Evolutionary conservation across 1,140 invertebrate species (phyloP), one percentile per base, ranked within the genome.

Genomic region (Megathymus violae): DNA sequence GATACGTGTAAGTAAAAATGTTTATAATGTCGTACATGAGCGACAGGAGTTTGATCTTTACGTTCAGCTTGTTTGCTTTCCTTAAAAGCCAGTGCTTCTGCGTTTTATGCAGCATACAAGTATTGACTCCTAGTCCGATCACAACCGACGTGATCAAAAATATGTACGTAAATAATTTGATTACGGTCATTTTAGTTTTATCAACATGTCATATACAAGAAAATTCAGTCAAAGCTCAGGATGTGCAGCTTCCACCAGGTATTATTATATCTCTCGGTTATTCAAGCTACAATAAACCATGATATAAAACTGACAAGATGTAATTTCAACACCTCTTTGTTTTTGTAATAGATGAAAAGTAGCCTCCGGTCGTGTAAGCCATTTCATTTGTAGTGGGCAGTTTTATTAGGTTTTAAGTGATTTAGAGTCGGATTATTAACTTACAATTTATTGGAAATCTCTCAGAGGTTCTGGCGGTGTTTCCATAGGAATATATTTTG

Each of bases 201-300:
- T 69, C 63, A n/a, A 64, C 64, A 38, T 69, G 69, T 62, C 64
- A 75, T 22, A 44, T 85, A n/a, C 67, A 78, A 62, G 64, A 77
- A 15, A 80, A 76, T 66, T 25, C 40, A 44, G 75, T 79, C 31
- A 69, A 46, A 47, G 68, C 76, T 6, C 82, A 89, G 70, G 86
- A 89, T 76, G 69, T 89, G 13, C 70, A 82, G 36, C 27, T 88
- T 11, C 75, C 80, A 13, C 79, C 83, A 72, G 85, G 87, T 89
- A 76, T 41, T 27, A 19, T 22, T 48, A n/a, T n/a, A n/a, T n/a
- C n/a, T n/a, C n/a, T n/a, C n/a, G n/a, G n/a, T n/a, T n/a, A n/a
- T n/a, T n/a, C n/a, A n/a, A n/a, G n/a, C n/a, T n/a, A n/a, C n/a
- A n/a, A n/a, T n/a, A n/a, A n/a, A n/a, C n/a, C n/a, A n/a, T n/a